Conservation (phyloP, 2,888 invertebrate species). For the Andricus quercusramuli region DNA sequence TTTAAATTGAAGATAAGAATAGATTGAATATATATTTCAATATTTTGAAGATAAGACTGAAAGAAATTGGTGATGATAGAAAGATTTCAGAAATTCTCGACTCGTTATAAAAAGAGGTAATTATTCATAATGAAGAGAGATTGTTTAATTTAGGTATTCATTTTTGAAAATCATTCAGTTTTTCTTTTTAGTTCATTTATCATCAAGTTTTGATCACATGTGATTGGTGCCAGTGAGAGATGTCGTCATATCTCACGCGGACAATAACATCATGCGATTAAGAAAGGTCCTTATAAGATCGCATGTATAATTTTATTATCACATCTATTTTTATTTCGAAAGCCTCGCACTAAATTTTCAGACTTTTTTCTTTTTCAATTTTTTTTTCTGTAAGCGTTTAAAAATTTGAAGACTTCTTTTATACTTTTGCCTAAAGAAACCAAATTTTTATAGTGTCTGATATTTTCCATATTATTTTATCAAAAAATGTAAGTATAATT, state of each 20-base stretch:
- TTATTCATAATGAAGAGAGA: not conserved
- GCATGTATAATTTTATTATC: not conserved
- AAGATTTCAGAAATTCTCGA: not conserved
- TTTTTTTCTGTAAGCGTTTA: not conserved
- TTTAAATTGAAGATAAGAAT: conserved; percentile 5
- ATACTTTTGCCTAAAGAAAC: too few relatives aligned
- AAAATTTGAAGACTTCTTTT: too few relatives aligned
- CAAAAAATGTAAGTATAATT: not conserved
- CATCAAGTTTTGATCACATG: conserved; percentile 1
- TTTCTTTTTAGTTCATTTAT: not conserved
- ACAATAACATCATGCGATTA: conserved; percentile 12
- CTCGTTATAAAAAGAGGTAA: not conserved
- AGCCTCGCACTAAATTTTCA: not conserved
- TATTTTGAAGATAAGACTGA: conserved; percentile 43
- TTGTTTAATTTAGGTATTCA: too few relatives aligned
- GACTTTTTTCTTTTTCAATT: not conserved
- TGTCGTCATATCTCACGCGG: conserved; percentile 56
- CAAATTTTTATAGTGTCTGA: too few relatives aligned
- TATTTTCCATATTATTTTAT: not conserved
- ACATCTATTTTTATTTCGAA: not conserved
- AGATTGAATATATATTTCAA: conserved; percentile 33
- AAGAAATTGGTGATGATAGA: conserved; percentile 28
- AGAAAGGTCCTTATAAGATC: not conserved
- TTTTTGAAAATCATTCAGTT: not conserved
- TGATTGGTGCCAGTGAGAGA: conserved; percentile 62